These are phyloP conservation scores for Corvus moneduloides DNA, from an alignment of 2,113 vertebrate species.

Conservation along the genomic window DNA sequence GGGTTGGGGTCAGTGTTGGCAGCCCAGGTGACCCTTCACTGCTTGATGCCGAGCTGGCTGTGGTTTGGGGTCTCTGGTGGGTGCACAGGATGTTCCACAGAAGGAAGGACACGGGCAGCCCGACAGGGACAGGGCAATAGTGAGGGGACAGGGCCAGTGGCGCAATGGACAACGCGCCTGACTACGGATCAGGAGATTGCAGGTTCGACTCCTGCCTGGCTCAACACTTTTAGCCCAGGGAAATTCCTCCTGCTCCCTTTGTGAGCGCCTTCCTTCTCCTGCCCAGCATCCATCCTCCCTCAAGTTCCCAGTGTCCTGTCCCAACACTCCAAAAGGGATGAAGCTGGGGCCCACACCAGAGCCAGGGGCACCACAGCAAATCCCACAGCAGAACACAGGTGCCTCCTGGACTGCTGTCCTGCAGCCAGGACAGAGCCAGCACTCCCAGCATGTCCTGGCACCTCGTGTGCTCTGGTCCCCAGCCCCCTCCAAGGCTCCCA, in stretches of 20 bases:
- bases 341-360: neutral
- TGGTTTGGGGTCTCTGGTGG: neutral
- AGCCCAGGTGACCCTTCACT: fast-evolving
- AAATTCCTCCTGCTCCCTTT: neutral
- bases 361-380: neutral
- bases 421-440: neutral
- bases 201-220: constrained; percentile 79
- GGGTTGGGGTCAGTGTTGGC: fast-evolving
- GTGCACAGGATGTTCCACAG: neutral
- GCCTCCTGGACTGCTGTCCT: neutral
- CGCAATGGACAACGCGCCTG: constrained; percentile 70
- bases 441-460: neutral
- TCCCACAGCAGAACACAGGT: fast-evolving
- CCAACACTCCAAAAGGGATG: neutral
- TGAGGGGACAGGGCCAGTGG: constrained; percentile 12
- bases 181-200: constrained; percentile 74
- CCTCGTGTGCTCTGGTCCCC: fast-evolving
- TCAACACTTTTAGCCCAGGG: neutral
- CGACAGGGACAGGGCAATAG: fast-evolving
- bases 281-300: too few relatives aligned
- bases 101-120: fast-evolving
- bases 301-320: neutral
- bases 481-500: fast-evolving
- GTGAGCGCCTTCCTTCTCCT: fast-evolving
- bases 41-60: fast-evolving